phyloP scores from a whole-genome alignment of 2,113 vertebrate genomes.

The Tupaia tana region DNA sequence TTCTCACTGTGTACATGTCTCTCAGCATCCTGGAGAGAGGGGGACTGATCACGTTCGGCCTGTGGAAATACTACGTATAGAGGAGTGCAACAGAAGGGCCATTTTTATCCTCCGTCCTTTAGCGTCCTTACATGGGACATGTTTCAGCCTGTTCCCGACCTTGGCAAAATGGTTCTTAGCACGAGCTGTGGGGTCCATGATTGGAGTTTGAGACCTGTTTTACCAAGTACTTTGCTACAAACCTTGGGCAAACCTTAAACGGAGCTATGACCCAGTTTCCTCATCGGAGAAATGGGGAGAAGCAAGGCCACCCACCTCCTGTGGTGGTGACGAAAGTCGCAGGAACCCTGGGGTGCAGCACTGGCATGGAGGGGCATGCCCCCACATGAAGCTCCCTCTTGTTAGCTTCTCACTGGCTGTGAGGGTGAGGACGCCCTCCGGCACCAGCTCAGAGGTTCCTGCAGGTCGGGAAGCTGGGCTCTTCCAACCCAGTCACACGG shows the following conservation, averaged over 20 bases:
- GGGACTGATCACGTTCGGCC: background rate
- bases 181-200: background rate
- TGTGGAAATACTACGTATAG: accelerated
- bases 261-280: background rate
- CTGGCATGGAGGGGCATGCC: too few species aligned
- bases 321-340: background rate
- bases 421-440: background rate
- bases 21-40: background rate
- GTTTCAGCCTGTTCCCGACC: accelerated
- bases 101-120: background rate
- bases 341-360: background rate
- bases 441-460: background rate
- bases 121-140: background rate
- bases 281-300: background rate
- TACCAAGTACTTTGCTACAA: too few species aligned
- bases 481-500: background rate
- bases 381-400: background rate
- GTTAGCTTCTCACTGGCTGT: too few species aligned
- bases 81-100: too few species aligned
- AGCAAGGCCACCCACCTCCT: accelerated
- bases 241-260: background rate
- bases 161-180: background rate
- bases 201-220: background rate
- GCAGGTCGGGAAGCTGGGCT: background rate
- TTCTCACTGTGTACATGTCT: background rate